Evolutionary conservation across 53 echinoderm and acorn worm species (phyloP).

Genomic region (Pentamera pediparva): DNA sequence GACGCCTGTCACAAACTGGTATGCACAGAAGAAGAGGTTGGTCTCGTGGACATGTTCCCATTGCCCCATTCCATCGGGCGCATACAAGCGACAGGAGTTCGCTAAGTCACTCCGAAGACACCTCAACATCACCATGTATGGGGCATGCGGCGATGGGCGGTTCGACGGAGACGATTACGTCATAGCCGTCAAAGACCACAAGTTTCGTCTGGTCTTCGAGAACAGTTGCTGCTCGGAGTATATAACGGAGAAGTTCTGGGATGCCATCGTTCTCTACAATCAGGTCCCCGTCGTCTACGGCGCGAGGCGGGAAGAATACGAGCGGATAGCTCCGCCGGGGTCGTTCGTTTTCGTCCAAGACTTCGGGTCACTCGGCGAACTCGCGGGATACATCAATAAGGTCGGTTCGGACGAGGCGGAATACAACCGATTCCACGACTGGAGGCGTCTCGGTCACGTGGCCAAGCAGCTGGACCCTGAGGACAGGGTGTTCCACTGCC

Average conservation of each 20-base stretch:
- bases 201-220: neutral
- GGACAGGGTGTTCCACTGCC: neutral
- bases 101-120: neutral
- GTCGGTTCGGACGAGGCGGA: neutral
- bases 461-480: neutral
- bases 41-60: slow-evolving; percentile 5
- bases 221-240: slow-evolving; percentile 24
- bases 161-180: slow-evolving; percentile 1
- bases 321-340: slow-evolving; percentile 4
- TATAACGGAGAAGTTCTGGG: slow-evolving; percentile 21
- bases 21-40: slow-evolving; percentile 7
- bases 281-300: slow-evolving; percentile 19
- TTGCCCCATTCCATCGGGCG: neutral
- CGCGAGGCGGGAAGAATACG: slow-evolving; percentile 14
- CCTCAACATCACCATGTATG: slow-evolving; percentile 7
- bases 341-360: slow-evolving; percentile 18
- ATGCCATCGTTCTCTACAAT: neutral
- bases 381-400: neutral
- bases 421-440: slow-evolving; percentile 11
- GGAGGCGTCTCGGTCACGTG: neutral
- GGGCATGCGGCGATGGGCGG: slow-evolving; percentile 5
- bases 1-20: neutral
- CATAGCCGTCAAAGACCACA: neutral
- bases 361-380: neutral
- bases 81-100: neutral